phyloP scores from a whole-genome alignment of 1,140 invertebrate genomes.

The Drosophila sechellia region DNA sequence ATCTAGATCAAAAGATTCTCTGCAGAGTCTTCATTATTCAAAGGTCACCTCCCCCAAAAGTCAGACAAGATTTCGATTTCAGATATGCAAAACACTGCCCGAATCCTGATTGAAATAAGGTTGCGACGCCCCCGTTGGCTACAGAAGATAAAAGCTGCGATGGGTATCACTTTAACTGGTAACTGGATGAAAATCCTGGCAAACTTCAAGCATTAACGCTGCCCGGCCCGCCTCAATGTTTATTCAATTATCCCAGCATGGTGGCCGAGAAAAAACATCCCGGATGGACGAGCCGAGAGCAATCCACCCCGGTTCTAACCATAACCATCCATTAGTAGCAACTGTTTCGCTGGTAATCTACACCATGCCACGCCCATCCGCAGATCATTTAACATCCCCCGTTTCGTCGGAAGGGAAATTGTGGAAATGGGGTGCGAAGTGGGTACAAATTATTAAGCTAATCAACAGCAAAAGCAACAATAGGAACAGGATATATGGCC shows the following conservation, averaged over 20 bases:
- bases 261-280: slow-evolving; percentile 40
- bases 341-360: slow-evolving; percentile 77
- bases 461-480: slow-evolving; percentile 67
- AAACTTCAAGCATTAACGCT: slow-evolving; percentile 68
- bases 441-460: slow-evolving; percentile 78
- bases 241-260: slow-evolving; percentile 81
- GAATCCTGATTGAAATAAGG: slow-evolving; percentile 38
- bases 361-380: slow-evolving; percentile 66
- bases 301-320: slow-evolving; percentile 6
- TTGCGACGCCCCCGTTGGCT: slow-evolving; percentile 45
- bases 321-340: slow-evolving; percentile 63
- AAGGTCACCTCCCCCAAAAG: slow-evolving; percentile 21
- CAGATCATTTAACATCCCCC: slow-evolving; percentile 54
- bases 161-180: slow-evolving; percentile 39
- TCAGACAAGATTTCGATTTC: slow-evolving; percentile 61
- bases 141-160: slow-evolving; percentile 26
- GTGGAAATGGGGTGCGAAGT: slow-evolving; percentile 57
- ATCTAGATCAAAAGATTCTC: slow-evolving; percentile 26
- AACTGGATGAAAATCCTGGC: slow-evolving; percentile 27
- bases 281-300: neutral
- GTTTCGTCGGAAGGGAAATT: slow-evolving; percentile 15
- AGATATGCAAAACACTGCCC: slow-evolving; percentile 60
- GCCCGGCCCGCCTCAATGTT: slow-evolving; percentile 62
- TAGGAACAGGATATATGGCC: slow-evolving; percentile 42
- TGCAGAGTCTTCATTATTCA: slow-evolving; percentile 2